Conservation (phyloP, 2,888 invertebrate species). For the Synanthedon myopaeformis region DNA sequence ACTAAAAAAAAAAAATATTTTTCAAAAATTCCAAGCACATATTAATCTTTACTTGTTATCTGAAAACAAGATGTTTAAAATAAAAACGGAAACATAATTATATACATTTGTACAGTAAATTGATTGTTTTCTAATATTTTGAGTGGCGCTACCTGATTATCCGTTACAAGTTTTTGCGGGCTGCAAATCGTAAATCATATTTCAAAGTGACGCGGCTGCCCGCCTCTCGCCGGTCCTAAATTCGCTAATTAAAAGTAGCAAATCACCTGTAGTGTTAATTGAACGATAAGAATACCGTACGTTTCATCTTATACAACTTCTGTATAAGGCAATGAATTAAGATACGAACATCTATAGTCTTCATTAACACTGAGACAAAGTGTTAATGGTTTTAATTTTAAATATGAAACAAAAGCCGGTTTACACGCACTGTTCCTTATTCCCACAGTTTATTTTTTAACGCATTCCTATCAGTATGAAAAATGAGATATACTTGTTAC, state of each 20-base stretch:
- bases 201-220: neutral
- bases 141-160: neutral
- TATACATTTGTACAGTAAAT: neutral
- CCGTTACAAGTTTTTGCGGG: neutral
- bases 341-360: neutral
- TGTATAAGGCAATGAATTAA: neutral
- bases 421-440: neutral
- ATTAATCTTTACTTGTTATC: too few relatives aligned
- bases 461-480: too few relatives aligned
- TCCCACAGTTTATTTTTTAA: neutral
- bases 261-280: slow-evolving; percentile 7
- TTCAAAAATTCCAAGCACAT: too few relatives aligned
- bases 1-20: too few relatives aligned
- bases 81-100: too few relatives aligned
- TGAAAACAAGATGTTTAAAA: too few relatives aligned
- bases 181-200: neutral
- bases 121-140: neutral
- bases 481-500: too few relatives aligned
- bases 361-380: neutral
- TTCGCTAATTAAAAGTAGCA: slow-evolving; percentile 3
- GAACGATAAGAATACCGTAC: slow-evolving; percentile 3
- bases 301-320: neutral
- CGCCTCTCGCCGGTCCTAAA: neutral
- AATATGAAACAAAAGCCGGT: neutral
- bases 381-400: neutral